Evolutionary conservation across 2,797 vertebrate species (phyloP), one percentile per base, ranked within the genome.

Genomic region (Sardinella longiceps): DNA sequence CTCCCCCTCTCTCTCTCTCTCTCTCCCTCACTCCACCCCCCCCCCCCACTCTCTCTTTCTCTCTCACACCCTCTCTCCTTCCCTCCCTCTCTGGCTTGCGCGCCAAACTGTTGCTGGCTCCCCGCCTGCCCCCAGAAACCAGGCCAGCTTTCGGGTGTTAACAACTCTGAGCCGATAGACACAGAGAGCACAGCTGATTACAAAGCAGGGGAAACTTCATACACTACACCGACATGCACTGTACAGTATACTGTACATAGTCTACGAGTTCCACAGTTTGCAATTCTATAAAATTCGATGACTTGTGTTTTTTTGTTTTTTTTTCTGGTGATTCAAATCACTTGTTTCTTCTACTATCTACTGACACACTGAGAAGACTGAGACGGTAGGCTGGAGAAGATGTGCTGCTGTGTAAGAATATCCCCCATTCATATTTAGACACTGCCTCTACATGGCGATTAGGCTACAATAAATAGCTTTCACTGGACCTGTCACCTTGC

Each of bases 401-500:
- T n/a, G n/a, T n/a, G n/a, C 18, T 56, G 51, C 4, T 1, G 80
- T 87, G 88, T 90, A 90, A 90, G 88, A 84, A 84, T 89, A 90
- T 83, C 89, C 84, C 48, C 58, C 66, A 85, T 85, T 88, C 87
- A 88, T 88, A 85, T 90, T 89, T 89, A 90, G 89, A 82, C 84
- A 82, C 83, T 89, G 89, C 85, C 88, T 90, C 84, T 90, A 90
- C 87, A 90, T 88, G 89, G 88, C 51, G 30, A 81, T 23, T 85
- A n/a, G n/a, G n/a, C n/a, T n/a, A 87, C 86, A 90, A 86, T 86
- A 90, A 90, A 88, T 89, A 90, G 86, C 87, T 82, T 83, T 43
- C 86, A 83, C 83, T 85, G 45, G 23, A 53, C 77, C 80, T 87
- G 86, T 83, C 86, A 87, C 86, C 81, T 87, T 87, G 83, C 87